Evolutionary conservation across 2,888 invertebrate genomes (phyloP).

Genomic region (Coleophora deauratella): DNA sequence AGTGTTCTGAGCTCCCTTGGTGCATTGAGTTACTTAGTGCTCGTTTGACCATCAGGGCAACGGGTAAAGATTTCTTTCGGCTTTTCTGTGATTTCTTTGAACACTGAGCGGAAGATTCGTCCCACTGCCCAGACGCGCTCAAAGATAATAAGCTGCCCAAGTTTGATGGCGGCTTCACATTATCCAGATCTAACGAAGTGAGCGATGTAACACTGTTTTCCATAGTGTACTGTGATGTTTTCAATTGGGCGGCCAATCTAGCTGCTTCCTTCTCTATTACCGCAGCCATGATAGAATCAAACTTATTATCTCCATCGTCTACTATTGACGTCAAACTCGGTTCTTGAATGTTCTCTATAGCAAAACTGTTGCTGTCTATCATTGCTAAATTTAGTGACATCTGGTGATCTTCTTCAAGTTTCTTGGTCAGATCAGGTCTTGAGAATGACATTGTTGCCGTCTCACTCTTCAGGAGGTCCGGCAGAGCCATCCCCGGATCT

Average conservation of each 20-base stretch:
- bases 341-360: constrained; percentile 38
- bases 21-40: constrained; percentile 76
- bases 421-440: constrained; percentile 54
- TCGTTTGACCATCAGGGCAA: constrained; percentile 80
- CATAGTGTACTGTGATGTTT: constrained; percentile 49
- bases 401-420: constrained; percentile 38
- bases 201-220: constrained; percentile 76
- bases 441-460: constrained; percentile 31
- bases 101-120: constrained; percentile 41
- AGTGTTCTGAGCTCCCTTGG: constrained; percentile 76
- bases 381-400: constrained; percentile 20
- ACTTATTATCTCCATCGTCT: constrained; percentile 69
- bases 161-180: constrained; percentile 84
- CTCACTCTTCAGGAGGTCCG: constrained; percentile 56
- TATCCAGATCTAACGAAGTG: constrained; percentile 80
- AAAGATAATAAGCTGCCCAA: constrained; percentile 79
- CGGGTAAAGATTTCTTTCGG: constrained; percentile 81
- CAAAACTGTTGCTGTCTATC: constrained; percentile 16
- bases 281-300: constrained; percentile 79
- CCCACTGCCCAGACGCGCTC: constrained; percentile 67
- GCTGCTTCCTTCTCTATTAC: constrained; percentile 85
- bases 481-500: constrained; percentile 43
- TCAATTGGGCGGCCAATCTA: constrained; percentile 71
- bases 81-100: constrained; percentile 55
- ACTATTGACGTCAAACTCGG: constrained; percentile 48